phyloP scores from a whole-genome alignment of 2,113 vertebrate species.

The Aythya baeri region DNA sequence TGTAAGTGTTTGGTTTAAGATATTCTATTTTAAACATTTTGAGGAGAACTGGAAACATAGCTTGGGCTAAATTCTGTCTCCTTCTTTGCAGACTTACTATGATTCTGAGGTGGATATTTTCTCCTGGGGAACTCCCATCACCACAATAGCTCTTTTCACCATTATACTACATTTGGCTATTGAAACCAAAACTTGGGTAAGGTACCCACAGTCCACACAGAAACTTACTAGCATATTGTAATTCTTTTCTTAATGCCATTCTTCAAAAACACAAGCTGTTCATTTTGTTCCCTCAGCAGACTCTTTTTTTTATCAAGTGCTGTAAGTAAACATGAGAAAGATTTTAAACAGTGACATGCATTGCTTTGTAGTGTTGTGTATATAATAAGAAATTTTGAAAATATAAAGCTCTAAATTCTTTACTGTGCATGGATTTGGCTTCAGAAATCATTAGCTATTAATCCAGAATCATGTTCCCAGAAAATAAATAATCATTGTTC shows the following conservation, averaged over 20 bases:
- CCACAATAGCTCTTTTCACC: slow-evolving; percentile 88
- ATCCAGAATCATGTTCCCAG: not conserved
- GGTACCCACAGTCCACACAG: not conserved
- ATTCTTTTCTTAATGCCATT: not conserved
- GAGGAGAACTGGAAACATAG: not conserved
- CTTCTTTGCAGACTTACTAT: slow-evolving; percentile 85
- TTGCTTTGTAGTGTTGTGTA: not conserved
- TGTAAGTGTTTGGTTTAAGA: slow-evolving; percentile 80
- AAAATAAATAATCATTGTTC: not conserved
- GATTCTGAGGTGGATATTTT: slow-evolving; percentile 93
- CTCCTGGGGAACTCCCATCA: slow-evolving; percentile 95
- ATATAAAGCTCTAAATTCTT: not conserved
- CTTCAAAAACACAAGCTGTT: not conserved
- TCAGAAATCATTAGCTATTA: not conserved
- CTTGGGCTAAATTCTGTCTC: not conserved
- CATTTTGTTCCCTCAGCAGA: not conserved
- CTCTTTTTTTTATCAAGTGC: slow-evolving; percentile 13
- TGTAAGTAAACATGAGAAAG: not conserved
- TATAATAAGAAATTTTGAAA: not conserved
- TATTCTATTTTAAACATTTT: not conserved
- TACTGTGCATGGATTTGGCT: not conserved
- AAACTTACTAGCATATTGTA: not conserved
- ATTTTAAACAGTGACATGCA: not conserved
- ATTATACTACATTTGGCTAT: slow-evolving; percentile 95
- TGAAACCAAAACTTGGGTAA: slow-evolving; percentile 99